phyloP scores from a whole-genome alignment of 2,113 vertebrate genomes.

The Orthonyx spaldingii region DNA sequence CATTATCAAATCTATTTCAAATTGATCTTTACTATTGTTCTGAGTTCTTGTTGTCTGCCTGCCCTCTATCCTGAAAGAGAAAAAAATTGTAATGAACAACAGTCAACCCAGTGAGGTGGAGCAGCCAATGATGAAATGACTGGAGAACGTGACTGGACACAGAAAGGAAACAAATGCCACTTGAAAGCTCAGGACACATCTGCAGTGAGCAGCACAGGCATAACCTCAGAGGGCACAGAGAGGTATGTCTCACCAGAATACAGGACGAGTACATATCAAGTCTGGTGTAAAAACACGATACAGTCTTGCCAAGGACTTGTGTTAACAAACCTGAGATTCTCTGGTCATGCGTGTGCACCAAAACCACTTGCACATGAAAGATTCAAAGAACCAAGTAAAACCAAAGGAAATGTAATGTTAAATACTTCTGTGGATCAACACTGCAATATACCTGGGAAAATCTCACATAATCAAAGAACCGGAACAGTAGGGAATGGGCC shows the following conservation, averaged over 20 bases:
- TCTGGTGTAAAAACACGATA: neutral
- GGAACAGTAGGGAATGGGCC: neutral
- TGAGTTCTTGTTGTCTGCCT: neutral
- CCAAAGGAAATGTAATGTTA: neutral
- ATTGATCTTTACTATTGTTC: neutral
- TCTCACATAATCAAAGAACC: neutral
- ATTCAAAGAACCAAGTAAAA: neutral
- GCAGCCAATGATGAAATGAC: neutral
- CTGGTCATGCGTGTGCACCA: neutral
- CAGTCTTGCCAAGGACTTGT: neutral
- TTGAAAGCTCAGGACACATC: neutral
- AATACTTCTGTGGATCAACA: neutral
- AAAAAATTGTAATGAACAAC: neutral
- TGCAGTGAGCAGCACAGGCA: neutral
- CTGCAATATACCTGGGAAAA: neutral
- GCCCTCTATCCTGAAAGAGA: neutral
- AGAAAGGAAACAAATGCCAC: neutral
- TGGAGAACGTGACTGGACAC: neutral
- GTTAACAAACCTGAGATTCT: neutral
- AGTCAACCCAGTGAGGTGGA: neutral
- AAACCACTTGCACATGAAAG: neutral
- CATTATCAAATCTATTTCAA: neutral
- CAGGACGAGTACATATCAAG: neutral
- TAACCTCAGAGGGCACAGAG: neutral
- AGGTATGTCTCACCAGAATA: neutral